Evolutionary conservation across 1,140 invertebrate genomes (phyloP), one percentile per base, ranked within the genome.

Genomic region (Ceratosolen solmsi): DNA sequence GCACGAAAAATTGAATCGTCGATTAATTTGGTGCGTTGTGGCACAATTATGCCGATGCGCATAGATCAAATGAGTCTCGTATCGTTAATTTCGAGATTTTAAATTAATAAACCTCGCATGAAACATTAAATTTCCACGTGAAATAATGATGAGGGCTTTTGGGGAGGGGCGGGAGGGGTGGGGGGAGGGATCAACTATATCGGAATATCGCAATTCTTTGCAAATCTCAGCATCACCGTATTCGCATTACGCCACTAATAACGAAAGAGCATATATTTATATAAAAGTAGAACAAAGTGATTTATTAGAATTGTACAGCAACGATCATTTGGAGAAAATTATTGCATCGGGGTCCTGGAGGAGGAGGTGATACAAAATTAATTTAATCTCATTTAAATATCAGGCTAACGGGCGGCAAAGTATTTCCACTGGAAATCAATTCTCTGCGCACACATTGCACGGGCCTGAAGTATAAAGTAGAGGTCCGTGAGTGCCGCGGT

Each of bases 311-410:
- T 38, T 22, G 36, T 38, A 1, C 8, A 38, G 36, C 8, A 38
- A n/a, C 22, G 33, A 63, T 15, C 30, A 63, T 63, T 63, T 11
- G 58, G 11, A 17, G 27, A 30, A 30, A 60, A 60, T 2, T 7
- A 7, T 27, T 30, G 58, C 13, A 30, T 27, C 25, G 25, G 13
- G 25, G 5, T 60, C 41, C 41, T 5, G 2, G 9, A 11, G 51
- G 9, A 54, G 20, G 20, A 22, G 51, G 51, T 54, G 3, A 15
- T 25, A 9, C 3, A 60, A 65, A 22, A 65, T 20, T 65, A 65
- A 20, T 20, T 65, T 38, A 38, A 22, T 65, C 30, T 65, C 63
- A 65, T 65, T 65, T 65, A 22, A 65, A 65, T 65, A 38, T 20
- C 0, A 38, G 15, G 4, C 1, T 9, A 65, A 1, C 20, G 51